Conservation (phyloP, 2,888 invertebrate genomes). For the Hermaeophaga mercurialis region DNA sequence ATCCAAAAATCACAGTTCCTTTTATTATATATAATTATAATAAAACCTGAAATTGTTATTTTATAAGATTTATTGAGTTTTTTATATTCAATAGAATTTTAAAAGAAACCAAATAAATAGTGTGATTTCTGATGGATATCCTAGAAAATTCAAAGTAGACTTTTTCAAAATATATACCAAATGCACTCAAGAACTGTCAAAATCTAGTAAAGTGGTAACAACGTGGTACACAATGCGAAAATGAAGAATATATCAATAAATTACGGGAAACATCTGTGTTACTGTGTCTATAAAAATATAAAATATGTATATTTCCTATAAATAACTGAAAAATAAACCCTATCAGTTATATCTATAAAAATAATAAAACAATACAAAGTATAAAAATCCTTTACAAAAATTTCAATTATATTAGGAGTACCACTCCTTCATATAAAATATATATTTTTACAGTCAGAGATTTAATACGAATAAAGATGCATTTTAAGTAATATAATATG, state of each 20-base stretch:
- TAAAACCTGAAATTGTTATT: background rate
- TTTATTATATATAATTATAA: background rate
- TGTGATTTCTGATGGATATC: background rate
- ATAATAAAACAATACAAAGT: constrained; percentile 41
- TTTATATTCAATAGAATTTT: too few species aligned
- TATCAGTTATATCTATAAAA: constrained; percentile 34
- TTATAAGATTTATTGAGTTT: too few species aligned
- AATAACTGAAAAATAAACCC: constrained; percentile 30
- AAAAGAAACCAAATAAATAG: too few species aligned
- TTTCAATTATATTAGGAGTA: constrained; percentile 29
- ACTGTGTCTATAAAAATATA: constrained; percentile 31
- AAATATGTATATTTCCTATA: constrained; percentile 24
- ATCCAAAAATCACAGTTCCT: background rate
- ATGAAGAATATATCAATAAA: background rate
- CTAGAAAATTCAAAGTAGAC: background rate
- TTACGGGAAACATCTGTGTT: constrained; percentile 3
- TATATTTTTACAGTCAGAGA: constrained; percentile 23
- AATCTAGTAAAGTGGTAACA: constrained; percentile 35
- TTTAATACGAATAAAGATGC: constrained; percentile 16
- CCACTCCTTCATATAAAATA: constrained; percentile 22
- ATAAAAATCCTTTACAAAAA: constrained; percentile 42
- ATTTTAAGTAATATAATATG: background rate
- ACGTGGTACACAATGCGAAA: constrained; percentile 25
- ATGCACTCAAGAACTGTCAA: constrained; percentile 1
- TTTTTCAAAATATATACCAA: background rate